phyloP scores from a whole-genome alignment of 2,113 vertebrate genomes.

The Opisthocomus hoazin region DNA sequence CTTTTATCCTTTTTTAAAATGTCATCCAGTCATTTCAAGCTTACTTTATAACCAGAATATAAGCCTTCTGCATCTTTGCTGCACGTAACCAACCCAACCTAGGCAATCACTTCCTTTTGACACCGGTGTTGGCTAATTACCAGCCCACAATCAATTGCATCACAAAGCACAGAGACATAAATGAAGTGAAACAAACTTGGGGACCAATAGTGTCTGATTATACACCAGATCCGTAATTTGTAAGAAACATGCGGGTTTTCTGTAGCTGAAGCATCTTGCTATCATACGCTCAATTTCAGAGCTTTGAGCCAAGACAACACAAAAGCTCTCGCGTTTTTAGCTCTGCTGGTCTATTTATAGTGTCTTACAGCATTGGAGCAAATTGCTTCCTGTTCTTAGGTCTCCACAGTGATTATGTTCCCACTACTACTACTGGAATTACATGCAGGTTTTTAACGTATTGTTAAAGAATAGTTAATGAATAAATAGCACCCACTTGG shows the following conservation, averaged over 20 bases:
- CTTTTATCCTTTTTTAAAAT: background rate
- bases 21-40: background rate
- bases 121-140: background rate
- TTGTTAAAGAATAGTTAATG: background rate
- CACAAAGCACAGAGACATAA: background rate
- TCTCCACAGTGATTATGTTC: background rate
- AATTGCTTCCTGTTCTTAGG: background rate
- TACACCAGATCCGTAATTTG: background rate
- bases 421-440: conserved; percentile 37
- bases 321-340: conserved; percentile 37
- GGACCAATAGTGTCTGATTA: background rate
- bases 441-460: background rate
- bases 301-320: background rate
- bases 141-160: background rate
- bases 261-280: background rate
- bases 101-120: background rate
- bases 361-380: background rate
- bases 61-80: background rate
- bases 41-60: background rate
- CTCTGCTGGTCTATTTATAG: conserved; percentile 35
- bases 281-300: background rate
- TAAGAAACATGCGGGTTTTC: background rate
- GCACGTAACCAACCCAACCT: background rate
- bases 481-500: background rate
- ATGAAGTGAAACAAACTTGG: background rate